Conservation (phyloP, 2,797 vertebrate species). For the Sebastes matsubarae region DNA sequence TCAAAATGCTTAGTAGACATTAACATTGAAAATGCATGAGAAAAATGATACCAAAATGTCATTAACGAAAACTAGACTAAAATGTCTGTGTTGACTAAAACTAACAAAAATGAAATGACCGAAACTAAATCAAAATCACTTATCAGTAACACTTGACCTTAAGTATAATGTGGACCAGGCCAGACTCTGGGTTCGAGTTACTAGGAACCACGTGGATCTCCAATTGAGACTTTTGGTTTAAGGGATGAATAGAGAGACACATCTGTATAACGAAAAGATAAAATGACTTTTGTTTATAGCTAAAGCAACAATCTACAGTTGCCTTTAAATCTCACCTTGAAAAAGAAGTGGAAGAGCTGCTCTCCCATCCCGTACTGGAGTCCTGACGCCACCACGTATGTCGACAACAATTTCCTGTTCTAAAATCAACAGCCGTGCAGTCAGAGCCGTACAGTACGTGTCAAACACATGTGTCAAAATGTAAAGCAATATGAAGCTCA, state of each 20-base stretch:
- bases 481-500: conserved; percentile 65
- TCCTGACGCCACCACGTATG: conserved; percentile 90
- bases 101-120: neutral
- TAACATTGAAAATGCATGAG: too few relatives aligned
- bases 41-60: neutral
- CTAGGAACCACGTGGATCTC: neutral
- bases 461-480: neutral
- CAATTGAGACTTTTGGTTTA: neutral
- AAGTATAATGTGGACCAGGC: neutral
- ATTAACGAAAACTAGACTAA: neutral
- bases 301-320: neutral
- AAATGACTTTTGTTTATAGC: neutral
- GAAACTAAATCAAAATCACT: neutral
- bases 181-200: neutral
- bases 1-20: too few relatives aligned
- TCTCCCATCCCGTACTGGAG: conserved; percentile 92
- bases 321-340: conserved; percentile 84
- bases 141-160: neutral
- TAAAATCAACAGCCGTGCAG: conserved; percentile 33
- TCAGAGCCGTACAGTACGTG: neutral
- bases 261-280: neutral
- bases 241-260: too few relatives aligned
- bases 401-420: conserved; percentile 78
- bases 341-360: conserved; percentile 89
- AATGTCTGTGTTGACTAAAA: neutral